Base-by-base conservation (phyloP, 2,797 vertebrate genomes). In the Arnoldichthys spilopterus region DNA sequence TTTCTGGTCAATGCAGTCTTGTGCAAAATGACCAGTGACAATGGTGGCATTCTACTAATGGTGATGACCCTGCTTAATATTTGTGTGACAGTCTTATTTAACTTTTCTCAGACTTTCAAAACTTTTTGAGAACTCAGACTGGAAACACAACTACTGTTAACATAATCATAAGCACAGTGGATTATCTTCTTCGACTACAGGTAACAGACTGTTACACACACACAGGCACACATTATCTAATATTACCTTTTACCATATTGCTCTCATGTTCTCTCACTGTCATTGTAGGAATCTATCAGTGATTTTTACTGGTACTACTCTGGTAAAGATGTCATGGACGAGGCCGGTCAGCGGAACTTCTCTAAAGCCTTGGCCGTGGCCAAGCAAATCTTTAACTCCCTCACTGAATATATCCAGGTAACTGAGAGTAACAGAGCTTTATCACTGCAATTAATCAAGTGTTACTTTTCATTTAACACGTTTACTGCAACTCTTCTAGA, bases 251-350 rank as follows among this genome's bases (percentile, higher is more conserved):
- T 56, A 22, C 5, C 51, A n/a, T 53, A 53, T 18, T 30, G 1
- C 56, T 32, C 15, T 58, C 34, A 34, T 80, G 59, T 16, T 22
- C 1, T 59, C 3, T 24, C 1, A 64, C 16, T 59, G 0, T 53
- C 11, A 85, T 90, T 49, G 79, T 74, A 99, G 98, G 98, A 99
- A 88, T 99, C 98, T 51, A 99, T 99, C 90, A 99, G 98, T 88
- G 98, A 99, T 89, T 99, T 99, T 91, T 99, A 99, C 88, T 99
- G 98, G 98, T 99, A 99, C 90, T 99, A 99, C 86, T 99, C 98
- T 78, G 98, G 97, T 78, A 99, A 98, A 86, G 97, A 98, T 49
- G 58, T 98, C 20, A 99, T 99, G 85, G 98, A 99, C 85, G 97
- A 98, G 77, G 94, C 97, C 8, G 98, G 98, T 67, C 97, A 99